Percentiles rank a stretch among this genome's conserved stretches.
These are phyloP conservation scores for Hyperoplus immaculatus DNA, from an alignment of 2,797 vertebrate genomes.

Conservation along the genomic window DNA sequence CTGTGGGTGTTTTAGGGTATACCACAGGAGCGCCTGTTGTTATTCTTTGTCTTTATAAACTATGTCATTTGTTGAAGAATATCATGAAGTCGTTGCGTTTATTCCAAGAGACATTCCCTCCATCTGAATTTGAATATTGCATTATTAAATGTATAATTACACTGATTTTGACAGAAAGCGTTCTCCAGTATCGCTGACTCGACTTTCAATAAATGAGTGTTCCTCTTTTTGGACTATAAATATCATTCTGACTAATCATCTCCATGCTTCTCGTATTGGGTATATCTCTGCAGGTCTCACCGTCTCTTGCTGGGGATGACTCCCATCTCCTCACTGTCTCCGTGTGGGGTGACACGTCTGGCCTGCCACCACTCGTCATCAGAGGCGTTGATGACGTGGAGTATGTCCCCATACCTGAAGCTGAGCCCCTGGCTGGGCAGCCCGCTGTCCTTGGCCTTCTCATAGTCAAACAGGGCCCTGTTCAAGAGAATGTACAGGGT, in stretches of 20 bases:
- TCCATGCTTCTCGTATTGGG: background rate
- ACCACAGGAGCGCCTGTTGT: background rate
- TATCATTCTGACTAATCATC: background rate
- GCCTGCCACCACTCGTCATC: constrained; percentile 99
- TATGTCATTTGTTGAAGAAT: background rate
- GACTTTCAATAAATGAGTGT: background rate
- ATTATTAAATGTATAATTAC: too few relatives aligned
- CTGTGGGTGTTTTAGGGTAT: background rate
- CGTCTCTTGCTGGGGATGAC: constrained; percentile 98
- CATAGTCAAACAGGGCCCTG: constrained; percentile 98
- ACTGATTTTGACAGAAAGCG: too few relatives aligned
- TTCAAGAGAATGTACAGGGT: background rate
- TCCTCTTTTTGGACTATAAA: background rate
- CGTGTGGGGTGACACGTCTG: constrained; percentile 90
- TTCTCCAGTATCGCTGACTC: too few relatives aligned
- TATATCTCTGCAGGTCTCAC: constrained; percentile 75
- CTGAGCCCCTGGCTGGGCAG: constrained; percentile 98
- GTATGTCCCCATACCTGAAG: constrained; percentile 96
- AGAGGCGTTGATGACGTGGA: constrained; percentile 97
- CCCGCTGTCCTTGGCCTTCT: constrained; percentile 96
- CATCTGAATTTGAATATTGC: background rate
- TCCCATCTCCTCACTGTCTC: constrained; percentile 98
- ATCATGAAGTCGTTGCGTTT: background rate
- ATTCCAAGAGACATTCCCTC: background rate
- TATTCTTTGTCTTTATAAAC: background rate